Percentiles rank a stretch among this genome's conserved stretches.
Conservation (phyloP, 2,797 vertebrate genomes). For the Holocentrus rufus region DNA sequence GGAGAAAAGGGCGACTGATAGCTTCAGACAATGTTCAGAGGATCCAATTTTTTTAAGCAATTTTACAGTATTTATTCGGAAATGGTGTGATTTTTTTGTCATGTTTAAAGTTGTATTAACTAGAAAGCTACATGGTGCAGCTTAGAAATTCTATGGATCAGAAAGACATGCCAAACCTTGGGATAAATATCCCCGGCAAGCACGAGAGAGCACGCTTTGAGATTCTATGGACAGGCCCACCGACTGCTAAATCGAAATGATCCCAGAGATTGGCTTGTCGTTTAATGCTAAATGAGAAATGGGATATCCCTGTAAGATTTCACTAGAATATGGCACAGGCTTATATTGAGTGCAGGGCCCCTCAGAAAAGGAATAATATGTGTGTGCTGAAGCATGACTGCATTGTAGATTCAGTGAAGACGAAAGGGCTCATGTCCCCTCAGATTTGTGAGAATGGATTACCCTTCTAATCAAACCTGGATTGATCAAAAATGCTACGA, state of each 20-base stretch:
- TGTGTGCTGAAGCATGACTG: constrained; percentile 52
- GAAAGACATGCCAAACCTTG: background rate
- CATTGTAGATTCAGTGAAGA: constrained; percentile 65
- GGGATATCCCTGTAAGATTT: constrained; percentile 54
- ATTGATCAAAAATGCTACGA: constrained; percentile 30
- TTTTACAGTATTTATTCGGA: constrained; percentile 2
- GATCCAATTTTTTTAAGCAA: background rate
- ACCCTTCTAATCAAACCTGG: constrained; percentile 41
- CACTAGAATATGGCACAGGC: constrained; percentile 34
- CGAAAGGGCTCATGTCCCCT: constrained; percentile 42
- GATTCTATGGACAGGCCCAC: constrained; percentile 33
- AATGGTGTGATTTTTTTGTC: constrained; percentile 17
- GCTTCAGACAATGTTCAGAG: background rate
- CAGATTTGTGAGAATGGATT: constrained; percentile 55
- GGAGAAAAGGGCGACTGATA: background rate
- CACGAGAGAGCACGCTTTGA: constrained; percentile 23
- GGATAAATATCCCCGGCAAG: constrained; percentile 45
- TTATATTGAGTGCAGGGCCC: constrained; percentile 26
- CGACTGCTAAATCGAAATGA: constrained; percentile 49
- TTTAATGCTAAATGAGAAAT: constrained; percentile 66
- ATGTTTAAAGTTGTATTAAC: constrained; percentile 13
- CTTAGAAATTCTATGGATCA: constrained; percentile 7
- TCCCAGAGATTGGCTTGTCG: constrained; percentile 54
- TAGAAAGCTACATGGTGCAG: background rate
- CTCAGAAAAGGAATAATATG: constrained; percentile 51